phyloP scores from a whole-genome alignment of 2,113 vertebrate species.

The Paradoxurus hermaphroditus region DNA sequence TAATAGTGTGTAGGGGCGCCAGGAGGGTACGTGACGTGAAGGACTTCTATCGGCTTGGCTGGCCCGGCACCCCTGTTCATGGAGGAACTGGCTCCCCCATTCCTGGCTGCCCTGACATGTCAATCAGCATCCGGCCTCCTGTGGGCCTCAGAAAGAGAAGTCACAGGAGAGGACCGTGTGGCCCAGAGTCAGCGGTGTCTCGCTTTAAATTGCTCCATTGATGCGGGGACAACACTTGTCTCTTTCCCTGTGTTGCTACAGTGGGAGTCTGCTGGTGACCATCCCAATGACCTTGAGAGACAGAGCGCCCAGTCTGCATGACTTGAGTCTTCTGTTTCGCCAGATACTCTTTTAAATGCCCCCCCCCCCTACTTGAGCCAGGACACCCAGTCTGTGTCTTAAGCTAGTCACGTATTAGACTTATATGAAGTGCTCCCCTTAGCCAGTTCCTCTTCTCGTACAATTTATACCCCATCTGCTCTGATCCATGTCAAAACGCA shows the following conservation, averaged over 20 bases:
- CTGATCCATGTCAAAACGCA: neutral
- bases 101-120: neutral
- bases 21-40: neutral
- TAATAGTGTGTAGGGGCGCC: neutral
- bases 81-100: neutral
- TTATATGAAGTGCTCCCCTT: neutral
- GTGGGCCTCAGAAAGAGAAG: too few species aligned
- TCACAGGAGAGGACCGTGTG: too few species aligned
- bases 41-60: neutral
- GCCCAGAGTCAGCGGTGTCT: neutral
- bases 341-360: neutral
- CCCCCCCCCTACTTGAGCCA: neutral
- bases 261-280: too few species aligned
- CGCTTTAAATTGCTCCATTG: neutral
- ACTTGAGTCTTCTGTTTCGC: neutral
- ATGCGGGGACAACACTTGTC: neutral
- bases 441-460: neutral
- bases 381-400: neutral
- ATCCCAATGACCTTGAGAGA: neutral
- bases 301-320: neutral
- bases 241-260: neutral
- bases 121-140: too few species aligned
- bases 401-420: neutral
- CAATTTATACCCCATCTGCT: neutral
- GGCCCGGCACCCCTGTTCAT: neutral